phyloP scores from a whole-genome alignment of 2,888 invertebrate species.

The Dromius quadrimaculatus region DNA sequence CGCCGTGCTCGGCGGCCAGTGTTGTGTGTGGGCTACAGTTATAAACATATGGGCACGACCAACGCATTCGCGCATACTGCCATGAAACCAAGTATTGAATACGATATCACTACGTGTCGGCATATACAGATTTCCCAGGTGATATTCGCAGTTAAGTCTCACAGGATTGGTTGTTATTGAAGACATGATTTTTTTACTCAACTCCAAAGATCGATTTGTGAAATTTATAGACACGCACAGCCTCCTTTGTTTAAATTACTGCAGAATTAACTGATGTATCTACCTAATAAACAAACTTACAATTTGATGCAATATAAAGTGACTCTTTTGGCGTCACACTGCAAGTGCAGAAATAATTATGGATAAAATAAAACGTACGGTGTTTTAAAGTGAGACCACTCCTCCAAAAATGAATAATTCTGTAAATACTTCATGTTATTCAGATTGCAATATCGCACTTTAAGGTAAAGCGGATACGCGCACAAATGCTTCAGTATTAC shows the following conservation, averaged over 20 bases:
- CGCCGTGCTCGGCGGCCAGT: slow-evolving; percentile 33
- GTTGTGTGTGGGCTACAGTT: slow-evolving; percentile 1
- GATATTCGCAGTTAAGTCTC: slow-evolving; percentile 25
- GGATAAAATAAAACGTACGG: too few species aligned
- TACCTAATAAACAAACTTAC: too few species aligned
- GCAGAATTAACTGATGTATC: too few species aligned
- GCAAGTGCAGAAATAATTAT: too few species aligned
- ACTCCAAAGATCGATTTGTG: too few species aligned
- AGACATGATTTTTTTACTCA: too few species aligned
- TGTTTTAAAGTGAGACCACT: too few species aligned
- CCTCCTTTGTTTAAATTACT: too few species aligned
- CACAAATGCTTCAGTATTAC: slow-evolving; percentile 13
- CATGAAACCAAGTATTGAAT: slow-evolving; percentile 24
- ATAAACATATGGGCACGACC: slow-evolving; percentile 23
- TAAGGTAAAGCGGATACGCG: slow-evolving; percentile 15
- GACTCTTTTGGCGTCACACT: too few species aligned
- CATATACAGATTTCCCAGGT: slow-evolving; percentile 50
- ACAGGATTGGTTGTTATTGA: too few species aligned
- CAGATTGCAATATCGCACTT: slow-evolving; percentile 21
- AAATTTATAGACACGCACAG: too few species aligned
- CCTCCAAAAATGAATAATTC: background rate
- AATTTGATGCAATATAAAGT: too few species aligned
- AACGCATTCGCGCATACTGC: slow-evolving; percentile 31
- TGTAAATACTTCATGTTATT: background rate
- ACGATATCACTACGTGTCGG: slow-evolving; percentile 20